Base-by-base conservation (phyloP, 1,140 invertebrate genomes). In the Lepidurus arcticus region DNA sequence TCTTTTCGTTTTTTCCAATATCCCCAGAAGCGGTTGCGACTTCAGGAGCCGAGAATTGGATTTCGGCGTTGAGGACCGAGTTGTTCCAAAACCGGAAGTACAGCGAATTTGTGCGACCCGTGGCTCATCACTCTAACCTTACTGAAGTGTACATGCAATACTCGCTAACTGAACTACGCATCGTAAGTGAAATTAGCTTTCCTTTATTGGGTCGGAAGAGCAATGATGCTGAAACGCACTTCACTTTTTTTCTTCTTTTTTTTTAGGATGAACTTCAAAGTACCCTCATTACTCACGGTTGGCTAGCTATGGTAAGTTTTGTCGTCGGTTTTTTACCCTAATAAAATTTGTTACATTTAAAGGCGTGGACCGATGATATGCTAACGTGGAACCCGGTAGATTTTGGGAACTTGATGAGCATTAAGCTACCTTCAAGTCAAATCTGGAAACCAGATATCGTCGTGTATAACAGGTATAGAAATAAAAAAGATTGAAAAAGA, bases 361-460 rank as follows among this genome's bases (percentile, higher is more conserved):
- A 78, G 78, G 47, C 74, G 9, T 78, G 78, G 78, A 78, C 53
- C 9, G 78, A 76, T 21, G 43, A 73, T 16, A 78, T 44, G 43
- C 34, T 78, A 42, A 78, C 42, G 24, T 78, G 78, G 78, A 76
- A 74, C 42, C 78, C 78, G 16, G 43, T 24, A 16, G 74, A 78
- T 42, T 78, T 74, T 26, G 73, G 73, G 43, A 74, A 74, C 26
- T 75, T 78, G 21, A 73, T 42, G 43, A 74, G 43, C 43, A 78
- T 78, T 74, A 78, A 78, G 26, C 24, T 78, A 11, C 78, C 78
- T n/a, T 76, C 78, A 0, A 74, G 42, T 43, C 53, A 78, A 34
- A 74, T 78, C n/a, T 78, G 78, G 78, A 76, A 44, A 21, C 78
- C 78, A 9, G 78, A 78, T 43, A 77, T 78, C 10, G 74, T 76